phyloP scores from a whole-genome alignment of 1,140 invertebrate genomes.

The Tetramorium alpestre region DNA sequence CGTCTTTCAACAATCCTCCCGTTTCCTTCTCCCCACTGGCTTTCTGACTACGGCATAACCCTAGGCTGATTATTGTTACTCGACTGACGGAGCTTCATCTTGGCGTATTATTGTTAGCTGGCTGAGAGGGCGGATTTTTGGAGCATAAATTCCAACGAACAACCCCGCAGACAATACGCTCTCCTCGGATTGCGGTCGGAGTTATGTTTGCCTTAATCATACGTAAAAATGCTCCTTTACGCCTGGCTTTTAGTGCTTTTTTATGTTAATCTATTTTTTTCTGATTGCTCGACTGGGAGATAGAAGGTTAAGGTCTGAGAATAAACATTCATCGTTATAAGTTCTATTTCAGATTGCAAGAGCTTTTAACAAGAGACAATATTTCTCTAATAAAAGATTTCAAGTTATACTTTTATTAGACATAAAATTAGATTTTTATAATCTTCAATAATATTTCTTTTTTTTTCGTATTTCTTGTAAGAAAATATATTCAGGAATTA shows the following conservation, averaged over 20 bases:
- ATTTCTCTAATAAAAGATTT: slow-evolving; percentile 5
- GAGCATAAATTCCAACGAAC: slow-evolving; percentile 47
- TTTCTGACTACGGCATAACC: slow-evolving; percentile 53
- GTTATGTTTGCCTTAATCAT: slow-evolving; percentile 39
- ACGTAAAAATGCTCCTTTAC: slow-evolving; percentile 25
- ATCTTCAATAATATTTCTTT: not conserved
- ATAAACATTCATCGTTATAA: slow-evolving; percentile 28
- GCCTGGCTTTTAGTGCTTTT: slow-evolving; percentile 20
- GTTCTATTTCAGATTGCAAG: not conserved
- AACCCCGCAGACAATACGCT: slow-evolving; percentile 39
- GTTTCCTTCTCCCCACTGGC: not conserved
- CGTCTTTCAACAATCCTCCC: slow-evolving; percentile 6
- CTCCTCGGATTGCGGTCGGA: not conserved
- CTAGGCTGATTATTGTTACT: slow-evolving; percentile 66
- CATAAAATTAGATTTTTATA: not conserved
- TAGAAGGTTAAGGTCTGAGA: slow-evolving; percentile 20
- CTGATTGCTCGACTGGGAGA: not conserved
- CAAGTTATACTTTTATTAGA: not conserved
- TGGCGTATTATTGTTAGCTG: slow-evolving; percentile 32
- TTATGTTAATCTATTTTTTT: slow-evolving; percentile 54
- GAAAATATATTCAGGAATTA: not conserved
- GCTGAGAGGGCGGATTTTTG: slow-evolving; percentile 40
- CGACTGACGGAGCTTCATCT: slow-evolving; percentile 21
- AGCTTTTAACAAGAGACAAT: not conserved
- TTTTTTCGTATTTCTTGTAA: not conserved